Percentiles rank a stretch among this genome's conserved stretches.
phyloP scores from a whole-genome alignment of 2,888 invertebrate genomes.

The Horisme vitalbata region DNA sequence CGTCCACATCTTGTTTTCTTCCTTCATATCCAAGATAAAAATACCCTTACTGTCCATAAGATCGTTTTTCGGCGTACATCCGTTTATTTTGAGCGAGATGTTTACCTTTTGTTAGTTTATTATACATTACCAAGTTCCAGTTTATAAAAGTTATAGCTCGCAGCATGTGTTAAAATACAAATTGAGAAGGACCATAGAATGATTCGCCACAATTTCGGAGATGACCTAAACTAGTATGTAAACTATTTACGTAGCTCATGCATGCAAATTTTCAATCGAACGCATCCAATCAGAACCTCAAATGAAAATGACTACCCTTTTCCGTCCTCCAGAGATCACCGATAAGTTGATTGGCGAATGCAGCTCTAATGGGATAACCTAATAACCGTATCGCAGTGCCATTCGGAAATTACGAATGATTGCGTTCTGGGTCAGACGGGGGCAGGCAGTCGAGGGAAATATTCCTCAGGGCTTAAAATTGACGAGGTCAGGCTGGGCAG shows the following conservation, averaged over 20 bases:
- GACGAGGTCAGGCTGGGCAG: no score
- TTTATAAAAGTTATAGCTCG: no score
- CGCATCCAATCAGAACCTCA: constrained; percentile 10
- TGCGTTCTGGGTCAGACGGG: constrained; percentile 50
- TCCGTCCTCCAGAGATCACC: constrained; percentile 24
- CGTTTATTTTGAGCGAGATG: constrained; percentile 45
- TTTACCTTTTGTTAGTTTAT: constrained; percentile 50
- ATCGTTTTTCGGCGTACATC: constrained; percentile 39
- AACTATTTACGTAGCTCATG: neutral
- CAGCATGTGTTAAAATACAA: no score
- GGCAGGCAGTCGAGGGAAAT: constrained; percentile 40
- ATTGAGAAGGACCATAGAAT: no score
- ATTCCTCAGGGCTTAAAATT: constrained; percentile 12
- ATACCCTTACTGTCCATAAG: constrained; percentile 23
- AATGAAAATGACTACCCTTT: constrained; percentile 18
- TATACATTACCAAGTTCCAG: constrained; percentile 48
- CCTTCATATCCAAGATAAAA: constrained; percentile 24
- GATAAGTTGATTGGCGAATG: constrained; percentile 35
- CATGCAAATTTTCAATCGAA: constrained; percentile 7
- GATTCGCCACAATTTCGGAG: no score
- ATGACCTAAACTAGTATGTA: no score
- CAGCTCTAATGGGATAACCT: constrained; percentile 36
- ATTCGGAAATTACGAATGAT: constrained; percentile 75
- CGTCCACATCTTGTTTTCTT: constrained; percentile 13
- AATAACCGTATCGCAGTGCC: constrained; percentile 46